Evolutionary conservation across 2,113 vertebrate genomes (phyloP), one percentile per base, ranked within the genome.

Genomic region (Monopterus albus): DNA sequence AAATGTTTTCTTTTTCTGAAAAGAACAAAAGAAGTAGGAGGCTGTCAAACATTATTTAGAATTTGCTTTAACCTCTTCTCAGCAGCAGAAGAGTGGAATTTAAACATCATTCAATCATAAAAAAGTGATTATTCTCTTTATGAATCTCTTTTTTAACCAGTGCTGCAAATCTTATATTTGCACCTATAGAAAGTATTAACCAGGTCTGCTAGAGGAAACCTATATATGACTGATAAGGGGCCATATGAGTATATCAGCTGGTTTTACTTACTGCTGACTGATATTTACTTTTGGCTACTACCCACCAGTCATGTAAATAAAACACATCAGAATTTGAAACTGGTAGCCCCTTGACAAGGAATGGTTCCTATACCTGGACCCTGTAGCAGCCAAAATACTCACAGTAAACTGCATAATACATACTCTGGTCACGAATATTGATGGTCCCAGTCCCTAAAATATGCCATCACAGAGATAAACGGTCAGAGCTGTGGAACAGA

Each of bases 381-480:
- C 40, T 17, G 35, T 40, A 51, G 52, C 65, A 45, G 49, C 36
- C 36, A n/a, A 49, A 74, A 63, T 58, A 65, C 43, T 66, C 45
- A 79, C 63, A 77, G n/a, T 55, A 71, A 77, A 36, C 50, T 40
- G 38, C 52, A 66, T 71, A 63, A 72, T 60, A 61, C 58, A 67
- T 49, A 46, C 15, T 29, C 39, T 52, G 33, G 39, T 56, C 42
- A 51, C 29, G 1, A 46, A 82, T 75, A 78, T 63, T 60, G 58
- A 75, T 49, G 42, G 42, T 42, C 50, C 43, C 9, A 23, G 40
- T 35, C 47, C 42, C 46, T 67, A 42, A 79, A 83, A 79, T 83
- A 85, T 72, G 50, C 64, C 49, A 76, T 79, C 74, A 52, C 31
- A 45, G 59, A 84, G 71, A 86, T 33, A 68, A 76, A 78, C 55